phyloP scores from a whole-genome alignment of 2,113 vertebrate genomes.

The Pyrgilauda ruficollis region DNA sequence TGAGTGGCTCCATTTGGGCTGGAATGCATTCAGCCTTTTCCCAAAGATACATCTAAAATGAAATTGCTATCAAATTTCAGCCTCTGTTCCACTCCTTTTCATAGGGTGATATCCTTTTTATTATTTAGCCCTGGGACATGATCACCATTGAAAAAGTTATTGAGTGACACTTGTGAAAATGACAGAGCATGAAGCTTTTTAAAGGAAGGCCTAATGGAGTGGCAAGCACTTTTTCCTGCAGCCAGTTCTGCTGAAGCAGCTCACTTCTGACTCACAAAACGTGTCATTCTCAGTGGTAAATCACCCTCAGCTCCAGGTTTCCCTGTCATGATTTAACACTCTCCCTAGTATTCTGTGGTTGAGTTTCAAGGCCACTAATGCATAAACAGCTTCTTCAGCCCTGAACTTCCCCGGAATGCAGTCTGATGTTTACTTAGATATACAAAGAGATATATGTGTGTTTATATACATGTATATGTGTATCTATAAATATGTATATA shows the following conservation, averaged over 20 bases:
- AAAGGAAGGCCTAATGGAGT: neutral
- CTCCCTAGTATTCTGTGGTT: neutral
- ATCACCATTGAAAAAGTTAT: neutral
- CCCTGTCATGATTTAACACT: neutral
- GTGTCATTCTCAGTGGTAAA: neutral
- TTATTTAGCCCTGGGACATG: neutral
- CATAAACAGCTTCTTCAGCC: neutral
- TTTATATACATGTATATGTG: neutral
- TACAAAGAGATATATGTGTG: neutral
- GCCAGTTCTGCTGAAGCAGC: neutral
- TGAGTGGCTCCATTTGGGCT: neutral
- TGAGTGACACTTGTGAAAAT: neutral
- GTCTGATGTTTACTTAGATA: neutral
- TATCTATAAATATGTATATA: neutral
- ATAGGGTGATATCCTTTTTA: neutral
- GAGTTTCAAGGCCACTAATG: neutral
- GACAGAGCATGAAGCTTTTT: neutral
- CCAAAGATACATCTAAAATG: neutral
- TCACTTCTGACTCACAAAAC: slow-evolving; percentile 12
- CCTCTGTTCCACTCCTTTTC: neutral
- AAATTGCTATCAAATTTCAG: neutral
- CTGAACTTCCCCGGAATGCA: neutral
- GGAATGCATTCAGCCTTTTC: neutral
- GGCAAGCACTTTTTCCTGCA: neutral
- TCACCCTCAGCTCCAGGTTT: neutral